phyloP scores from a whole-genome alignment of 2,797 vertebrate species.

The Euphonia xanthogaster region DNA sequence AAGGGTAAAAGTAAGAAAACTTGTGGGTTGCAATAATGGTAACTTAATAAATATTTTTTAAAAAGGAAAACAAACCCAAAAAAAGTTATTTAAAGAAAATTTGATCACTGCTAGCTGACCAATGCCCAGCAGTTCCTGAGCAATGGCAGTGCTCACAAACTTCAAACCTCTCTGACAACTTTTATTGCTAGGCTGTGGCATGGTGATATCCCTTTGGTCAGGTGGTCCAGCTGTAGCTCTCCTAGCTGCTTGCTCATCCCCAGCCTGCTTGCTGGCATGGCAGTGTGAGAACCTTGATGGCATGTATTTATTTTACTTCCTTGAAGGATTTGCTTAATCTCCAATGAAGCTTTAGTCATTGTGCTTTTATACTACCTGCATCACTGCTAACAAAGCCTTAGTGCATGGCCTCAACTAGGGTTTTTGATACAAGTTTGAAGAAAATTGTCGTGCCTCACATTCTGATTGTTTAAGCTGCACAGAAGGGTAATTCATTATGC shows the following conservation, averaged over 20 bases:
- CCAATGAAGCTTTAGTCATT: neutral
- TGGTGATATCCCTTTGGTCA: neutral
- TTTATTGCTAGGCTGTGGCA: neutral
- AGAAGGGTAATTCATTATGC: neutral
- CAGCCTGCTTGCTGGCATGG: neutral
- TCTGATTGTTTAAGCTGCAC: neutral
- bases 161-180: neutral
- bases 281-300: neutral
- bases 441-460: neutral
- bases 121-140: neutral
- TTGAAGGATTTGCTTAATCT: neutral
- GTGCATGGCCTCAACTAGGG: too few relatives aligned
- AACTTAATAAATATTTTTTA: neutral
- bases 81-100: neutral
- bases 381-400: neutral
- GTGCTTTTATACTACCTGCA: neutral
- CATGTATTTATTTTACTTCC: neutral
- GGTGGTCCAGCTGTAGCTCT: fast-evolving
- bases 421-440: neutral
- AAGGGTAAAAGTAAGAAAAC: neutral
- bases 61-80: neutral
- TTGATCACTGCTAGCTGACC: neutral
- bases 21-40: neutral
- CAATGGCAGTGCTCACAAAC: fast-evolving
- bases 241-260: neutral